Percentiles rank a stretch among this genome's conserved stretches.
These are phyloP conservation scores for Drosophila mulleri DNA, from an alignment of 2,888 invertebrate genomes.

Conservation along the genomic window DNA sequence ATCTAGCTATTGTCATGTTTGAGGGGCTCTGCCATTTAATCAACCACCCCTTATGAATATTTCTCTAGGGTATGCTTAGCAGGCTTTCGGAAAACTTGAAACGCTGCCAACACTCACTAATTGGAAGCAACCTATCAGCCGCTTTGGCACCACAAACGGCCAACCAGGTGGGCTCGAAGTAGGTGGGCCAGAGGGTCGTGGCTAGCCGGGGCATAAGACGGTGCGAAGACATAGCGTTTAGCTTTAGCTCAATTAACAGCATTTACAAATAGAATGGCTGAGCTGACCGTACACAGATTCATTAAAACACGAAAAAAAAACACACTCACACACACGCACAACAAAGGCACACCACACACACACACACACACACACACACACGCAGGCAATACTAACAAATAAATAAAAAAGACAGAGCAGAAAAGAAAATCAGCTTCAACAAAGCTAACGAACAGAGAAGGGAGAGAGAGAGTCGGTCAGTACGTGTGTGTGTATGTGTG, in stretches of 20 bases:
- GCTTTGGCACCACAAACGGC: conserved; percentile 10
- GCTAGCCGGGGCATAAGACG: conserved; percentile 26
- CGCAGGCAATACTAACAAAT: conserved; percentile 29
- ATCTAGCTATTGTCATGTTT: background rate
- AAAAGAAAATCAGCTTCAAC: conserved; percentile 45
- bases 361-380: conserved; percentile 17
- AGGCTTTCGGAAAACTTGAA: conserved; percentile 9
- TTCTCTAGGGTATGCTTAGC: conserved; percentile 23
- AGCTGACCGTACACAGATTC: conserved; percentile 68
- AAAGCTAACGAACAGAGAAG: conserved; percentile 20
- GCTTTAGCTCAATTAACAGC: conserved; percentile 78
- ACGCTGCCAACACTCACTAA: conserved; percentile 45
- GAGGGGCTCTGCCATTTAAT: background rate
- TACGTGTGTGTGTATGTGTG: conserved; percentile 18
- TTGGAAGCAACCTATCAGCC: conserved; percentile 48
- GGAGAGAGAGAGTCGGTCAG: conserved; percentile 5
- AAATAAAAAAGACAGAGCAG: background rate
- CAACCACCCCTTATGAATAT: too few relatives aligned
- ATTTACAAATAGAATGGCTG: conserved; percentile 65
- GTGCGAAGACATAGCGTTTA: conserved; percentile 58
- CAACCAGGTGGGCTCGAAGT: background rate
- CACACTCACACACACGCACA: conserved; percentile 16
- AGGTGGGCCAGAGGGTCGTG: background rate
- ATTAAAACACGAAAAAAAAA: conserved; percentile 67
- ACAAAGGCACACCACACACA: conserved; percentile 37